Evolutionary conservation across 2,113 vertebrate genomes (phyloP), one percentile per base, ranked within the genome.

Genomic region (Brienomyrus brachyistius): DNA sequence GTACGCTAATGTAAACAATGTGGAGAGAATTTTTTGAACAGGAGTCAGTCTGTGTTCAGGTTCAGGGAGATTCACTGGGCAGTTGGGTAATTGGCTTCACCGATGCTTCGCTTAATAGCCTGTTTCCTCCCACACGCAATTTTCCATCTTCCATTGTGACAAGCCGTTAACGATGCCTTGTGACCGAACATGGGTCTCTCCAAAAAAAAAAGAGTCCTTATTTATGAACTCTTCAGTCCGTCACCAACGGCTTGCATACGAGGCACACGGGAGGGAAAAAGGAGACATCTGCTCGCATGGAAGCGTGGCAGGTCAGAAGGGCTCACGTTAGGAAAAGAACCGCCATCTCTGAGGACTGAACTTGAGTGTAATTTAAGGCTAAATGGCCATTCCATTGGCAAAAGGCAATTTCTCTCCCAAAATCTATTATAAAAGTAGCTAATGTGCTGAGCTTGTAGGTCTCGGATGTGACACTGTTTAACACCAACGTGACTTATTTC

Each of bases 401-500:
- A 89, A 90, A 95, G 92, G 94, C 94, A 95, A 95, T 95, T 94
- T 95, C 94, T 93, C 86, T 91, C 52, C 77, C 51, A 95, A 94
- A 94, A 91, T 89, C 92, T 88, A 94, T 92, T 94, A 93, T 96
- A 96, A 95, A 96, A 95, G 95, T 94, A 94, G 93, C 93, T 95
- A 95, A 95, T 94, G 93, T 94, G 94, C 94, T 94, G 94, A 92
- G 92, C 88, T 89, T 59, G 93, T 94, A 91, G 89, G 88, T 93
- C 92, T 92, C 92, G 90, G 88, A 91, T 92, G 93, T 91, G 89
- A 93, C 87, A 92, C 91, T 90, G 90, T 93, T 95, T 93, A 93
- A 94, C 92, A 52, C 90, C 90, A 91, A 92, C 92, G 74, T 94
- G 94, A 95, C 90, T 93, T 94, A 94, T 90, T 89, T 92, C 62